Evolutionary conservation across 1,140 invertebrate genomes (phyloP).

Genomic region (Brachionus paranguensis): DNA sequence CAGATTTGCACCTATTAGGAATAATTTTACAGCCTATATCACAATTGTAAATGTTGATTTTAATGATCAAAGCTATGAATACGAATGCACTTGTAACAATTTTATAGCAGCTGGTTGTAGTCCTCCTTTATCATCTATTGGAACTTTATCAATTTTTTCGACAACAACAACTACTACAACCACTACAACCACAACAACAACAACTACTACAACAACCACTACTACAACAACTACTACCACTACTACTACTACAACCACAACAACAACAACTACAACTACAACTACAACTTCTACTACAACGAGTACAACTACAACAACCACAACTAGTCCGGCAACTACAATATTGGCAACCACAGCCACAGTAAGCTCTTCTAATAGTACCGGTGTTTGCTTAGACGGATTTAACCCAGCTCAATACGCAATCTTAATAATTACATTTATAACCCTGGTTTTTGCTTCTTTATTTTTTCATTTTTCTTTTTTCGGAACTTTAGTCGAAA

Average conservation of each 20-base stretch:
- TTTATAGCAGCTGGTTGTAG: not conserved
- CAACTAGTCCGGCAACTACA: not conserved
- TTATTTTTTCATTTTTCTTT: slow-evolving; percentile 38
- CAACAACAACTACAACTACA: not conserved
- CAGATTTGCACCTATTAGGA: not conserved
- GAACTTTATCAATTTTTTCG: not conserved
- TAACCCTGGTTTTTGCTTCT: not conserved
- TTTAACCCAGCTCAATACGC: slow-evolving; percentile 32
- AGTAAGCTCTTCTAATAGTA: not conserved
- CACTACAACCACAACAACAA: not conserved
- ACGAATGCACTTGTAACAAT: not conserved
- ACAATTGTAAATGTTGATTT: slow-evolving; percentile 22
- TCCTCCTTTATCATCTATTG: not conserved
- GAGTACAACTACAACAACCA: not conserved
- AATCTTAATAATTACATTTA: not conserved
- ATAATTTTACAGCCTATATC: not conserved
- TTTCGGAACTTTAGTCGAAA: slow-evolving; percentile 22
- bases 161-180: not conserved
- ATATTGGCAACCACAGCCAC: not conserved
- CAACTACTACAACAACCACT: slow-evolving; percentile 4
- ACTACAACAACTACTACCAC: slow-evolving; percentile 26
- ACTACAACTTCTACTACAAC: not conserved
- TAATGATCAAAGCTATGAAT: not conserved
- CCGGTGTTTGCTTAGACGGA: not conserved
- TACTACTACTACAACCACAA: not conserved